Evolutionary conservation across 2,797 vertebrate genomes (phyloP), one percentile per base, ranked within the genome.

Genomic region (Malurus splendens): DNA sequence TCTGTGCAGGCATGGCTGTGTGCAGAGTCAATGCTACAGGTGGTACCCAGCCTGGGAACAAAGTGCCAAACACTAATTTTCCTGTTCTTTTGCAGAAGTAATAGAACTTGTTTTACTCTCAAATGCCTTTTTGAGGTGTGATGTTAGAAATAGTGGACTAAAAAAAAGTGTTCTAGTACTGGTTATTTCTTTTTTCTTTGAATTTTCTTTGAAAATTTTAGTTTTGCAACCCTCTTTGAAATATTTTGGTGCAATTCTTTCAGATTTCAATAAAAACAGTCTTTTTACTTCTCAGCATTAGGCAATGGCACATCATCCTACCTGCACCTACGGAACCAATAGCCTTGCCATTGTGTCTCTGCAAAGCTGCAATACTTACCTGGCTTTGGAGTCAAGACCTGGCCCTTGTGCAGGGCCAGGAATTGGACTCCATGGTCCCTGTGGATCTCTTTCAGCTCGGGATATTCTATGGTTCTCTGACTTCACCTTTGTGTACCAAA

Each of bases 401-500:
- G 8, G 12, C 4, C 41, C 15, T 41, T 54, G 12, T 57, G 32
- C 32, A 57, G 44, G 24, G 19, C 10, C 50, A 50, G 38, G 28
- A n/a, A 25, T 0, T 45, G 50, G 24, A 23, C 20, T 51, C 0
- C 0, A 23, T 23, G 14, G 15, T 33, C 30, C 7, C 41, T 10
- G 12, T 33, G 64, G 15, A 22, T 64, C 22, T 18, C 39, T 82
- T 76, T 52, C 5, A 45, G 3, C 10, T 57, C 44, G n/a, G 30
- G 39, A 27, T 62, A 3, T 30, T 70, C 39, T 57, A 0, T 22
- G 20, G 8, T 45, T 51, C 20, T 62, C 1, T 72, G 30, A 23
- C 38, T 52, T 60, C 33, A 30, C 5, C 16, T 77, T 81, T 66
- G 47, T 32, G 32, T 32, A 32, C 32, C 32, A 32, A 32, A n/a